These are phyloP conservation scores for Oreotragus oreotragus DNA, from an alignment of 2,113 vertebrate genomes.

Conservation along the genomic window DNA sequence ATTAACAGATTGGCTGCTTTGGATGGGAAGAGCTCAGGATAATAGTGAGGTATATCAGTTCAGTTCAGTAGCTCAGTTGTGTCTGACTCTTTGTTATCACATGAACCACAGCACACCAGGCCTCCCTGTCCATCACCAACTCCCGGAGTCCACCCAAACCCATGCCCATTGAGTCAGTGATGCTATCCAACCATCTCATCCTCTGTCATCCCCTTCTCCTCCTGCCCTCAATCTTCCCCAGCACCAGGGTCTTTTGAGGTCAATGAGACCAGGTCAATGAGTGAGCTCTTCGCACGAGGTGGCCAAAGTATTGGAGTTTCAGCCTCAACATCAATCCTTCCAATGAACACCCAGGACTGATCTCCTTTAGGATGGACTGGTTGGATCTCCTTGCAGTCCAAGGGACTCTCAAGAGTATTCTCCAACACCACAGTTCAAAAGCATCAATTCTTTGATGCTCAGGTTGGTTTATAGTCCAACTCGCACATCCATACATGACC, in stretches of 20 bases:
- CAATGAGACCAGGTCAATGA: not conserved
- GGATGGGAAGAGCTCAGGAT: not conserved
- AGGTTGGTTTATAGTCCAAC: too few relatives aligned
- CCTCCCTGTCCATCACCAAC: not conserved
- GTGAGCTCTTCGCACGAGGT: not conserved
- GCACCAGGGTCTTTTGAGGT: not conserved
- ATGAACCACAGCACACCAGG: too few relatives aligned
- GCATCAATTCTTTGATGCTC: too few relatives aligned
- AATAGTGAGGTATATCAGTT: not conserved
- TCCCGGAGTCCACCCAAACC: not conserved
- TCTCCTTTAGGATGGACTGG: not conserved
- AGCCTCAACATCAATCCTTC: not conserved
- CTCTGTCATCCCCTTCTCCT: not conserved
- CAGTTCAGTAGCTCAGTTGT: not conserved
- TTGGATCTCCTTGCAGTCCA: not conserved
- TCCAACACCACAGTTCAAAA: too few relatives aligned
- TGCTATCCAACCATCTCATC: not conserved
- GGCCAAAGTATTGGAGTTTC: not conserved
- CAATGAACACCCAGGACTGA: not conserved
- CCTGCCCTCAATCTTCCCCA: not conserved
- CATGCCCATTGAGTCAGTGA: not conserved
- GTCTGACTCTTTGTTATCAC: not conserved
- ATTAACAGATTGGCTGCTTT: not conserved
- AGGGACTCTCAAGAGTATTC: too few relatives aligned
- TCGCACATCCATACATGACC: too few relatives aligned